Evolutionary conservation across 2,888 invertebrate species (phyloP).

Genomic region (Trilocha varians): DNA sequence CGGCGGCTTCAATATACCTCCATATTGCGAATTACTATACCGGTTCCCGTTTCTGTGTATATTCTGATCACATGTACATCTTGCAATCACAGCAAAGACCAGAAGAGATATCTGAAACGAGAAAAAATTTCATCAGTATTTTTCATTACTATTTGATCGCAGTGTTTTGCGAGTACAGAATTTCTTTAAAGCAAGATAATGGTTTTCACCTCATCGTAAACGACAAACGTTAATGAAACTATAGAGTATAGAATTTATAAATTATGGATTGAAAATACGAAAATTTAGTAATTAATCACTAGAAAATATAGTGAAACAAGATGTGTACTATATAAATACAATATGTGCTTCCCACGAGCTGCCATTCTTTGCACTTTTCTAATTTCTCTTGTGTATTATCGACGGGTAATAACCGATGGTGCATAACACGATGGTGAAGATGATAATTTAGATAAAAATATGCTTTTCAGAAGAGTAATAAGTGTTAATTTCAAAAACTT

Average conservation of each 20-base stretch:
- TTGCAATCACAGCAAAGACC: slow-evolving; percentile 34
- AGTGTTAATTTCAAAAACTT: too few species aligned
- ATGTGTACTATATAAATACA: slow-evolving; percentile 51
- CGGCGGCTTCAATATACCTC: slow-evolving; percentile 57
- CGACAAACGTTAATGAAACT: too few species aligned
- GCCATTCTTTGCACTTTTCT: slow-evolving; percentile 67
- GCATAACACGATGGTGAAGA: too few species aligned
- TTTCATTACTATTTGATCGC: neutral
- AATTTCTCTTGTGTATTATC: slow-evolving; percentile 61
- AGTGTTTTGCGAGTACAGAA: too few species aligned
- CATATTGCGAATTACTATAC: slow-evolving; percentile 43
- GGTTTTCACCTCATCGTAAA: too few species aligned
- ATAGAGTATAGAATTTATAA: neutral
- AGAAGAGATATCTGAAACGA: slow-evolving; percentile 52
- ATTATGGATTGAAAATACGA: neutral
- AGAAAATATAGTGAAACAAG: slow-evolving; percentile 65
- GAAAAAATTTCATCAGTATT: slow-evolving; percentile 8
- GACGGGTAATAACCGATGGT: too few species aligned
- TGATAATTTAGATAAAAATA: neutral
- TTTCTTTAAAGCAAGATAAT: too few species aligned
- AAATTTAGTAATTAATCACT: slow-evolving; percentile 11
- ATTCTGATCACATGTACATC: slow-evolving; percentile 38
- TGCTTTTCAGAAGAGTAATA: too few species aligned
- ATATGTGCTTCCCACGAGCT: slow-evolving; percentile 56
- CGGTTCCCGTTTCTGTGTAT: slow-evolving; percentile 31